phyloP scores from a whole-genome alignment of 2,113 vertebrate species.

The Microcebus jonahi region DNA sequence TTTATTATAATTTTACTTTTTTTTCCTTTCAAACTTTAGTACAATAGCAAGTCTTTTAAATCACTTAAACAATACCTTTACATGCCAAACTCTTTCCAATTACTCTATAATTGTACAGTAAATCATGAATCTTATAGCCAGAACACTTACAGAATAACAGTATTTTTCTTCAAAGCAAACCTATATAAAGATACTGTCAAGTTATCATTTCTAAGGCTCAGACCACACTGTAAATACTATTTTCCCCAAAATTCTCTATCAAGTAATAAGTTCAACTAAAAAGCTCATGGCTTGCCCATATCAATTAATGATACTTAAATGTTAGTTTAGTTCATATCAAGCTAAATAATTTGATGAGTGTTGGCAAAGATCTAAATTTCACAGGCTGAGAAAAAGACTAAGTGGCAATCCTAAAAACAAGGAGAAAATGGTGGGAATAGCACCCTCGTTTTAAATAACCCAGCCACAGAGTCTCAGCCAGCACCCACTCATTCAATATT shows the following conservation, averaged over 20 bases:
- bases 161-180: not conserved
- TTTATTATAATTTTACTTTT: no score
- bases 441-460: not conserved
- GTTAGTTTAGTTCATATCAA: not conserved
- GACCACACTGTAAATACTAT: constrained; percentile 6
- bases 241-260: constrained; percentile 17
- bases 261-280: not conserved
- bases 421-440: not conserved
- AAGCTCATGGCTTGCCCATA: not conserved
- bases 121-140: not conserved
- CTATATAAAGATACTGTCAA: not conserved
- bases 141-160: not conserved
- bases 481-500: not conserved
- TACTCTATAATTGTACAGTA: not conserved
- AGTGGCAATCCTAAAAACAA: not conserved
- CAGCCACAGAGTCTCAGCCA: not conserved
- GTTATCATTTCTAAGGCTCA: not conserved
- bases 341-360: not conserved
- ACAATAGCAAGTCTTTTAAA: not conserved
- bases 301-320: not conserved
- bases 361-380: not conserved
- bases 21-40: no score
- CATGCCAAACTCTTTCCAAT: not conserved
- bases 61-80: not conserved
- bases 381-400: not conserved